Conservation (phyloP, 53 echinoderm and acorn worm genomes). For the Echinarachnius parma region DNA sequence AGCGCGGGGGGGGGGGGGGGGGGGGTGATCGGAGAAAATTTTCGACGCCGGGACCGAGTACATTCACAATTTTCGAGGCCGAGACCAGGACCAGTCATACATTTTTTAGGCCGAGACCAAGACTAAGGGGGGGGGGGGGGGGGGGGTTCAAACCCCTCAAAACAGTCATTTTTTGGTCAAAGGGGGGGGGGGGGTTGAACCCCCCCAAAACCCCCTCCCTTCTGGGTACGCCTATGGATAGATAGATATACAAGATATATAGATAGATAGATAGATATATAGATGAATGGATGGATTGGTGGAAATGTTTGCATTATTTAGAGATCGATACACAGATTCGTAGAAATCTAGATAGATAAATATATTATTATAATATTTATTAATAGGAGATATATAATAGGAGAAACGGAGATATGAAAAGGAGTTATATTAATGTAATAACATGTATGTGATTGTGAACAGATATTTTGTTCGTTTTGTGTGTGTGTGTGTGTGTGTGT, state of each 20-base stretch:
- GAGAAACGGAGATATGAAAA: neutral
- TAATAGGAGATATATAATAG: neutral
- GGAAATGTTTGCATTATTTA: neutral
- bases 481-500: no score
- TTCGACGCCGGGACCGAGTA: neutral
- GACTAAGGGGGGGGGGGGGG: neutral
- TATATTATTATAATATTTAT: neutral
- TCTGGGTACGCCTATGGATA: no score
- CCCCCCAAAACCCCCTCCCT: no score
- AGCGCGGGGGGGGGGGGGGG: no score
- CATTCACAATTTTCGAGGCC: neutral
- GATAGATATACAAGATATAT: neutral
- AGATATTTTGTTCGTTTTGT: neutral
- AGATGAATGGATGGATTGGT: neutral
- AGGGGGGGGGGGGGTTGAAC: neutral
- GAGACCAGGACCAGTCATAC: no score
- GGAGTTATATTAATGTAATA: neutral
- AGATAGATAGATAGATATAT: neutral
- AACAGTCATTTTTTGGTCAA: neutral
- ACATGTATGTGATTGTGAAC: neutral
- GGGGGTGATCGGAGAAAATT: neutral
- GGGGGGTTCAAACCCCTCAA: neutral
- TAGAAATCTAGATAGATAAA: neutral
- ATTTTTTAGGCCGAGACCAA: no score
- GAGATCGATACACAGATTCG: neutral